Evolutionary conservation across 2,797 vertebrate genomes (phyloP).

Genomic region (Bucorvus abyssinicus): DNA sequence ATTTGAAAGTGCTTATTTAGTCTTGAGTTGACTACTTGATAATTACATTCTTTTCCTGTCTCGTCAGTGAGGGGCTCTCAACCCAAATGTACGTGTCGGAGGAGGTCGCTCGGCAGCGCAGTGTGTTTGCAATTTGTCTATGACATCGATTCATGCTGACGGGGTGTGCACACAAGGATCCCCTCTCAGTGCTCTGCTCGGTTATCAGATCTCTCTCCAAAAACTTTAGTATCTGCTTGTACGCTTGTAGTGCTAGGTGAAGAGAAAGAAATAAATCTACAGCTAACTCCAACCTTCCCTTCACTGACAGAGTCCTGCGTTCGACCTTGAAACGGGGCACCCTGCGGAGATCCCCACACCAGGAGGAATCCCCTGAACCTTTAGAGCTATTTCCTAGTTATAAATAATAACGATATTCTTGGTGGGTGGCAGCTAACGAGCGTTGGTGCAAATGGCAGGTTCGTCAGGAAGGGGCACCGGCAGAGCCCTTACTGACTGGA

Average conservation of each 20-base stretch:
- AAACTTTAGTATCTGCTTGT: neutral
- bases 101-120: neutral
- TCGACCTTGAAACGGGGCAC: conserved; percentile 30
- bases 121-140: neutral
- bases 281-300: conserved; percentile 4
- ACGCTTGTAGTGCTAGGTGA: neutral
- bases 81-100: neutral
- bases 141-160: neutral
- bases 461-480: neutral
- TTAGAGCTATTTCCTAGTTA: conserved; percentile 43
- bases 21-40: conserved; percentile 44
- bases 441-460: neutral
- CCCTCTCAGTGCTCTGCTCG: neutral
- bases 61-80: conserved; percentile 23
- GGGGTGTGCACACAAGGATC: neutral
- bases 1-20: conserved; percentile 59
- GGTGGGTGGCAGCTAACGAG: conserved; percentile 4
- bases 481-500: conserved; percentile 68
- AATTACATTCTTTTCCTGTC: conserved; percentile 29
- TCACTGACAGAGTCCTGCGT: neutral
- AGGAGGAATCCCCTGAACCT: neutral
- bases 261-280: conserved; percentile 15
- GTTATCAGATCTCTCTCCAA: neutral
- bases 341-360: neutral
- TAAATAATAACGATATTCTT: conserved; percentile 48